Base-by-base conservation (phyloP, 2,888 invertebrate species). In the Ceriagrion tenellum region DNA sequence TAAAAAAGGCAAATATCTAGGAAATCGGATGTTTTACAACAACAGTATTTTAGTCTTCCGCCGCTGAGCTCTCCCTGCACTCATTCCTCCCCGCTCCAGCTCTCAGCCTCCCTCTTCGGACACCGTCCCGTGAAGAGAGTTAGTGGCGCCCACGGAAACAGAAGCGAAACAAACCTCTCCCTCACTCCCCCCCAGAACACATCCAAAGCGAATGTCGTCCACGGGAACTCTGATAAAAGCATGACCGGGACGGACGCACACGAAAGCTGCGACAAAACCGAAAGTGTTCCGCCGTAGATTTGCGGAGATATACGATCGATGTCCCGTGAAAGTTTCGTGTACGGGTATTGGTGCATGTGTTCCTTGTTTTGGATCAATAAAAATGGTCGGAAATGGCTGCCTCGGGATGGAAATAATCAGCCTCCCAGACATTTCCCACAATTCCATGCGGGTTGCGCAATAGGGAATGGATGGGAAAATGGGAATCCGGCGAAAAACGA, bases 21-120 rank as follows among this genome's bases (percentile, higher is more conserved):
- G 47, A 47, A 93, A 93, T 93, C 93, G 93, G 93, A 93, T 93
- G 93, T 93, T 93, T 93, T 93, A 93, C 93, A 93, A 93, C 69
- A 93, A 93, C 93, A 69, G 93, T 93, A 93, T 93, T 93, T 93
- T 93, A 93, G 69, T 16, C 47, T 40, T 93, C 55, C 55, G n/a
- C n/a, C 47, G 69, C 40, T 69, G 4, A 23, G 26, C 23, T 69
- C 93, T 55, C 63, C 23, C 63, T 47, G 35, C 4, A 0, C 81
- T 16, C 81, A 35, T 16, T 35, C 35, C n/a, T 0, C 81, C 81
- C 30, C 74, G 13, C 74, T 30, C 35, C 3, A 8, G 10, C 10
- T 35, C 35, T 18, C 81, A 35, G 35, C 16, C 16, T 26, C 74
- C 74, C 74, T 1, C 35, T 35, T 13, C 81, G 30, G 16, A n/a